Percentiles rank a stretch among this genome's conserved stretches.
Evolutionary conservation across 2,888 invertebrate genomes (phyloP).

Genomic region (Dendrolimus pini): DNA sequence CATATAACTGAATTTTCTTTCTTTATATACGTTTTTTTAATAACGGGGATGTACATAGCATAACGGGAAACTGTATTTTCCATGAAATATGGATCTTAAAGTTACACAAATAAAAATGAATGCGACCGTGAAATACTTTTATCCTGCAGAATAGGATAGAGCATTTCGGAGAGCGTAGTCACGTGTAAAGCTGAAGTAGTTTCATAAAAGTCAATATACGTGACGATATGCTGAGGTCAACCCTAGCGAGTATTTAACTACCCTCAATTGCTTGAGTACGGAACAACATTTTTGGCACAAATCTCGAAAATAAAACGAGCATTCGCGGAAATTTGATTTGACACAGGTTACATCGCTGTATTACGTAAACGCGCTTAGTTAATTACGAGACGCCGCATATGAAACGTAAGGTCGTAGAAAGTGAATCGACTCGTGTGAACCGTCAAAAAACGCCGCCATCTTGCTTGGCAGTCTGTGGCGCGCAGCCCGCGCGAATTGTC

Average conservation of each 20-base stretch:
- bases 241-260: constrained; percentile 11
- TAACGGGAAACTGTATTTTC: too few species aligned
- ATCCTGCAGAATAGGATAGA: too few species aligned
- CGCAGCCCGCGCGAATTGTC: constrained; percentile 59
- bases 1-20: too few species aligned
- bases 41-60: too few species aligned
- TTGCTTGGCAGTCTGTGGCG: constrained; percentile 71
- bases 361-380: constrained; percentile 72
- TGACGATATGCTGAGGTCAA: not conserved
- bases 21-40: too few species aligned
- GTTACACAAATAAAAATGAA: too few species aligned
- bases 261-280: constrained; percentile 4
- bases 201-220: too few species aligned
- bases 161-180: too few species aligned
- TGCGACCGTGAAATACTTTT: too few species aligned
- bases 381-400: constrained; percentile 71
- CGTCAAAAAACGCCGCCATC: constrained; percentile 73
- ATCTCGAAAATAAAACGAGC: constrained; percentile 21
- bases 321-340: constrained; percentile 51
- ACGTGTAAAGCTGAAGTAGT: too few species aligned
- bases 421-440: constrained; percentile 75
- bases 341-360: constrained; percentile 56
- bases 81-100: too few species aligned
- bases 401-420: constrained; percentile 74
- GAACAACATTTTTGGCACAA: constrained; percentile 8